Percentiles rank a stretch among this genome's conserved stretches.
Evolutionary conservation across 2,888 invertebrate species (phyloP).

Genomic region (Papilio elwesi): DNA sequence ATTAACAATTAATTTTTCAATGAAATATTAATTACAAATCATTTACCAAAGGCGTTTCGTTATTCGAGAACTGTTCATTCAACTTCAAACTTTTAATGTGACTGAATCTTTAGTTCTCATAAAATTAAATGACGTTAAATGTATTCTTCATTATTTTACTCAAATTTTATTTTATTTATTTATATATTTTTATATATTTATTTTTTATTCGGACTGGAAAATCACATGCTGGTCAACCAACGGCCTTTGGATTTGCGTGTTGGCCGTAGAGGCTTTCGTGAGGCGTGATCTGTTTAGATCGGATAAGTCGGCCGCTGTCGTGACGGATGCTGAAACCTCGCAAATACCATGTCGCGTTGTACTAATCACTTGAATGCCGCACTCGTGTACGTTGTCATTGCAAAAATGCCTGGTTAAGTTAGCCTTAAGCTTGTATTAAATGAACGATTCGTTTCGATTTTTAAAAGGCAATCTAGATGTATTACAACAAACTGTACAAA

Average conservation of each 20-base stretch:
- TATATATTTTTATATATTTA: no score
- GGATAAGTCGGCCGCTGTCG: slow-evolving; percentile 68
- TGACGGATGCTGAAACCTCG: slow-evolving; percentile 81
- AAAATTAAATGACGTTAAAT: no score
- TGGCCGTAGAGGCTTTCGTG: slow-evolving; percentile 65
- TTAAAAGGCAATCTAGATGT: not conserved
- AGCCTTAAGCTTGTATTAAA: slow-evolving; percentile 5
- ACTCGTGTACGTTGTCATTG: slow-evolving; percentile 23
- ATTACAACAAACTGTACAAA: not conserved
- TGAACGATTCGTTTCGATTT: not conserved
- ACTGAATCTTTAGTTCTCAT: no score
- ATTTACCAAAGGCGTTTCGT: no score
- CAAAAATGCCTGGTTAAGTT: slow-evolving; percentile 9
- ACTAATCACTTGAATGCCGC: slow-evolving; percentile 42
- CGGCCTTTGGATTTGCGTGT: slow-evolving; percentile 73
- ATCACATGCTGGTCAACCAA: slow-evolving; percentile 38
- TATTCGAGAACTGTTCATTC: no score
- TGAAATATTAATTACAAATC: no score
- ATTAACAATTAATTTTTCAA: no score
- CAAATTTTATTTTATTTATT: no score
- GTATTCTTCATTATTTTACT: no score
- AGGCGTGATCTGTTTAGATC: slow-evolving; percentile 79
- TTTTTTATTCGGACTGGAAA: slow-evolving; percentile 47
- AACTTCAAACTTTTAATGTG: no score
- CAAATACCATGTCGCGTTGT: slow-evolving; percentile 63